These are phyloP conservation scores for Zhuqinia jingwanae DNA, from an alignment of 2,888 invertebrate species.

Conservation along the genomic window DNA sequence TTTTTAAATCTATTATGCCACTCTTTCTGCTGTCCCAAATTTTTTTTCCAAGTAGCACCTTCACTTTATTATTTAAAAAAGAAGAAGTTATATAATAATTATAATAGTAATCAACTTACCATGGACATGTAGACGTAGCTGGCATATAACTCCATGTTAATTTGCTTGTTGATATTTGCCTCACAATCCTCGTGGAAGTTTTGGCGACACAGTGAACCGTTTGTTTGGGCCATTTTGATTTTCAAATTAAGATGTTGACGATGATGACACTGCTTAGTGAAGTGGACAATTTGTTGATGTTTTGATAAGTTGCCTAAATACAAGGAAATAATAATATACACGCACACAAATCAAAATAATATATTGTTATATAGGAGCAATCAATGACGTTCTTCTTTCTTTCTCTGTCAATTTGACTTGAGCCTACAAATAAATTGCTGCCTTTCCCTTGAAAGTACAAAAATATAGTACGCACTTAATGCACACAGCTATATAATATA, in stretches of 20 bases:
- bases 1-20: not conserved
- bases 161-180: constrained; percentile 86
- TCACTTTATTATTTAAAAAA: not conserved
- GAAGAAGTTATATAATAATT: too few relatives aligned
- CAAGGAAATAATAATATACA: not conserved
- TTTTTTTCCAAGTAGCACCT: not conserved
- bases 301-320: not conserved
- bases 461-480: too few relatives aligned
- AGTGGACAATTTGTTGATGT: not conserved
- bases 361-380: too few relatives aligned
- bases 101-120: constrained; percentile 83
- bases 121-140: constrained; percentile 88
- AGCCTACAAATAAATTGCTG: too few relatives aligned
- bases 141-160: constrained; percentile 88
- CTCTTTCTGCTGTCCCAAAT: not conserved
- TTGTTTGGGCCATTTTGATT: constrained; percentile 72
- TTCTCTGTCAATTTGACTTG: not conserved
- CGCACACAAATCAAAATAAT: too few relatives aligned
- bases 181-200: constrained; percentile 86
- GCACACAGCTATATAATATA: too few relatives aligned
- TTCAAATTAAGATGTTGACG: not conserved
- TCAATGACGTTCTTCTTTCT: too few relatives aligned
- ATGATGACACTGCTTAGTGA: constrained; percentile 20
- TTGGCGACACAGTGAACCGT: constrained; percentile 82
- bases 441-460: not conserved